A percentile compares a stretch with the other conserved stretches of the same genome.
Conservation (phyloP, 2,113 vertebrate genomes). For the Mionectes macconnelli region DNA sequence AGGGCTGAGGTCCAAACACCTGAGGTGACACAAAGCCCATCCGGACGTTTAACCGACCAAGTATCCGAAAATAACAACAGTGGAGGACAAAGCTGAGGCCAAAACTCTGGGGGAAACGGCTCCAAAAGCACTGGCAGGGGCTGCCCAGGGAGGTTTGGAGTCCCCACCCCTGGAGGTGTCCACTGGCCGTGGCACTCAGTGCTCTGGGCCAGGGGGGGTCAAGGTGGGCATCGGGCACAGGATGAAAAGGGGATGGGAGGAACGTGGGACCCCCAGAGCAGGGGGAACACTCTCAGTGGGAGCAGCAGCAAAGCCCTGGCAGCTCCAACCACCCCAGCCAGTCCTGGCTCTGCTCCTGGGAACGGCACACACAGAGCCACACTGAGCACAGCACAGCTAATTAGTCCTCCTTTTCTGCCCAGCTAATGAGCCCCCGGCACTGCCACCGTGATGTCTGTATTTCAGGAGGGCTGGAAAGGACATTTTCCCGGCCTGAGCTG, state of each 20-base stretch:
- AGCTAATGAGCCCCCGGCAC: not conserved
- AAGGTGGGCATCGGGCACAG: not conserved
- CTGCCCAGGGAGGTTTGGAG: not conserved
- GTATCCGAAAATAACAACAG: not conserved
- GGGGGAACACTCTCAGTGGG: fast-evolving
- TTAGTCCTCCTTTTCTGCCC: not conserved
- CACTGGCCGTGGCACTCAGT: not conserved
- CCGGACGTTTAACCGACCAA: not conserved
- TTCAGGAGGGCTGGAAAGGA: fast-evolving
- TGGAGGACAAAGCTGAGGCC: not conserved
- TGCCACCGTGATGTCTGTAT: not conserved
- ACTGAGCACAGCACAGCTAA: not conserved
- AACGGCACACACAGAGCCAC: not conserved
- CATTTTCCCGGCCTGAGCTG: not conserved
- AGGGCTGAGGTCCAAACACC: not conserved
- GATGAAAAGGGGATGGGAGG: too few relatives aligned
- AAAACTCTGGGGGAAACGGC: fast-evolving
- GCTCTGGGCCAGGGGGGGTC: not conserved
- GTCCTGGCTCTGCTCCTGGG: conserved; percentile 14
- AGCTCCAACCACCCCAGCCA: not conserved
- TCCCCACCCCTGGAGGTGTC: not conserved
- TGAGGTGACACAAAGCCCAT: not conserved
- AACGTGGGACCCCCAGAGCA: fast-evolving
- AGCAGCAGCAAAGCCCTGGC: not conserved
- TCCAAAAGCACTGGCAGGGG: not conserved